Evolutionary conservation across 2,888 invertebrate genomes (phyloP).

Genomic region (Diaperis boleti): DNA sequence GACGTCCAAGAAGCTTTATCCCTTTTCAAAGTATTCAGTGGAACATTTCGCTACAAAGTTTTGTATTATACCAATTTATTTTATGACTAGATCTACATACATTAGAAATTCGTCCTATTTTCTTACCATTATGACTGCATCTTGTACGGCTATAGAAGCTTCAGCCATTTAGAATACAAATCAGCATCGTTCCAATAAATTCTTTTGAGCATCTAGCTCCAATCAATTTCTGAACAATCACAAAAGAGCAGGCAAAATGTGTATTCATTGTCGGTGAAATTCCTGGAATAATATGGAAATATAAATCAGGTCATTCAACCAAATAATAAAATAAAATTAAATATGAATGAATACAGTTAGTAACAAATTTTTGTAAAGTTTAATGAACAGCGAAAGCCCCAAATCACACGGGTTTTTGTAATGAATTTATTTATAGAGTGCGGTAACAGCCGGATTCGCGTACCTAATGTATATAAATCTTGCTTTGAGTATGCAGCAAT

Average conservation of each 20-base stretch:
- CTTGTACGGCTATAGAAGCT: neutral
- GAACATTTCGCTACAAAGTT: too few species aligned
- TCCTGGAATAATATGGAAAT: constrained; percentile 17
- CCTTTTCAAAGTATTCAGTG: too few species aligned
- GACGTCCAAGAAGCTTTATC: too few species aligned
- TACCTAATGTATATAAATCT: constrained; percentile 22
- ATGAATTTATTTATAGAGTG: constrained; percentile 30
- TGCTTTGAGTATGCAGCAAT: constrained; percentile 15
- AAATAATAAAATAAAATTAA: constrained; percentile 27
- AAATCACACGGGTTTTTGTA: constrained; percentile 23
- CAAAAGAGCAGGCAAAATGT: neutral
- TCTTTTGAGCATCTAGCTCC: neutral
- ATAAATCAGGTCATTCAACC: constrained; percentile 4
- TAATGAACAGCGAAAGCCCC: constrained; percentile 21
- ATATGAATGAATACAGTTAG: neutral
- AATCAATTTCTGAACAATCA: constrained; percentile 15
- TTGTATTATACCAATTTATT: too few species aligned
- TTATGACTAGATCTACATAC: too few species aligned
- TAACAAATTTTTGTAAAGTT: neutral
- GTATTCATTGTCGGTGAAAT: constrained; percentile 16
- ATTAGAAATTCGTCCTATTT: too few species aligned
- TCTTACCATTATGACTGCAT: neutral
- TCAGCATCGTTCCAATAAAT: neutral
- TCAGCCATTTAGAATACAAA: neutral
- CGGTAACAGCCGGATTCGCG: constrained; percentile 16